phyloP scores from a whole-genome alignment of 2,113 vertebrate species.

The Eulacestoma nigropectus region DNA sequence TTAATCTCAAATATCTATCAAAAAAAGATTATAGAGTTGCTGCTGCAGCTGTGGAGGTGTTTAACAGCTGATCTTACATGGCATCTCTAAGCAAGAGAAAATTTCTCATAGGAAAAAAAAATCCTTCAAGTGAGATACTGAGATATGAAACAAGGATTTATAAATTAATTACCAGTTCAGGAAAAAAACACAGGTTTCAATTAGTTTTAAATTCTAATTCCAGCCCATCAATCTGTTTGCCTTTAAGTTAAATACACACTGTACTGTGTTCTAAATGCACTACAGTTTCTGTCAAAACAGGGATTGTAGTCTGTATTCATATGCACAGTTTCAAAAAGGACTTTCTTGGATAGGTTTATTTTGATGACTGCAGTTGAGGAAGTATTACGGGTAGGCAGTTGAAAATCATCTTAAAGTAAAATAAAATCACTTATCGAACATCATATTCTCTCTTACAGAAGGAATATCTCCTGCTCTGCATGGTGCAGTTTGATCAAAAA shows the following conservation, averaged over 20 bases:
- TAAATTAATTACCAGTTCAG: background rate
- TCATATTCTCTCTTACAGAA: background rate
- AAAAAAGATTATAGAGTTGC: background rate
- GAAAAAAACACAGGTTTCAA: background rate
- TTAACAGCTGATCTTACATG: background rate
- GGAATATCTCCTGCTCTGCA: background rate
- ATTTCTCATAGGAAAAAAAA: background rate
- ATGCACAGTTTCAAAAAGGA: background rate
- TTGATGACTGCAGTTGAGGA: background rate
- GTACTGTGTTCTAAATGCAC: background rate
- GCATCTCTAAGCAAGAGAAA: background rate
- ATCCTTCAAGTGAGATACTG: background rate
- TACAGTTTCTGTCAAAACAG: background rate
- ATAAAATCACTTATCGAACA: background rate
- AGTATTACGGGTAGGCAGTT: background rate
- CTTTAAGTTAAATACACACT: background rate
- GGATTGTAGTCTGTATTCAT: background rate
- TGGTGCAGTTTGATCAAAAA: background rate
- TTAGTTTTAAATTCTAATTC: background rate
- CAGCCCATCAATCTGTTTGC: background rate
- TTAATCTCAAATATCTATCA: background rate
- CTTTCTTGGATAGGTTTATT: background rate
- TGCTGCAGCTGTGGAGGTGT: background rate
- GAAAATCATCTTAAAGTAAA: constrained; percentile 1
- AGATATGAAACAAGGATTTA: background rate